Evolutionary conservation across 2,888 invertebrate genomes (phyloP).

Genomic region (Trissonchulus latispiculum): DNA sequence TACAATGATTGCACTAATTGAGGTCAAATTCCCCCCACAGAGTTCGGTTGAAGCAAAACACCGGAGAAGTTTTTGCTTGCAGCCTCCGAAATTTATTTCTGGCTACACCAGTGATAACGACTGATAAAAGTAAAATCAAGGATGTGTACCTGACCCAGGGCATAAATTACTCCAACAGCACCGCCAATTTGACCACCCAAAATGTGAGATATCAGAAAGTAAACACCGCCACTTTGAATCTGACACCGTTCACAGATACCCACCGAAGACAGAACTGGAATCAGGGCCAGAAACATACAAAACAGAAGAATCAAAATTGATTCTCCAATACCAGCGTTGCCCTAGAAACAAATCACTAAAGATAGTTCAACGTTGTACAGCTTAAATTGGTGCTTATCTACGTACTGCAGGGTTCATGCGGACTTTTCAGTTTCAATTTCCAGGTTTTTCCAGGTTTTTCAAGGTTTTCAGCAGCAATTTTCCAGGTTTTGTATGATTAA

Average conservation of each 20-base stretch:
- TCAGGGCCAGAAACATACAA: conserved; percentile 71
- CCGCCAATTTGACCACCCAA: conserved; percentile 86
- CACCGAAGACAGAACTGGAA: conserved; percentile 85
- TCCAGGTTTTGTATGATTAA: too few species aligned
- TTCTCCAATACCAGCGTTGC: conserved; percentile 51
- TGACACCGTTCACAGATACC: conserved; percentile 90
- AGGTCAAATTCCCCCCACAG: too few species aligned
- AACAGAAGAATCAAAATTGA: conserved; percentile 48
- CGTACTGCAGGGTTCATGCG: too few species aligned
- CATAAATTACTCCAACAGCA: conserved; percentile 80
- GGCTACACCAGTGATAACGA: too few species aligned
- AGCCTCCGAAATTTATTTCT: too few species aligned
- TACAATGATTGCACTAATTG: too few species aligned
- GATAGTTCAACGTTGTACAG: conserved; percentile 14
- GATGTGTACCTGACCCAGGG: conserved; percentile 76
- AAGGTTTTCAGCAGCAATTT: too few species aligned
- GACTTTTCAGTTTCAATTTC: too few species aligned
- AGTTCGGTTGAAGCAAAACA: too few species aligned
- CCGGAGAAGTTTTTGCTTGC: too few species aligned
- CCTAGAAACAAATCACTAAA: conserved; percentile 46
- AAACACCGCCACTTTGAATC: conserved; percentile 93
- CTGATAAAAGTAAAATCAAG: too few species aligned
- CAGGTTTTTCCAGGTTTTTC: too few species aligned
- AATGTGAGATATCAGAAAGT: conserved; percentile 85
- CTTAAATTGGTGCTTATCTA: neutral